Evolutionary conservation across 53 echinoderm and acorn worm genomes (phyloP), one percentile per base, ranked within the genome.

Genomic region (Holothuria leucospilota): DNA sequence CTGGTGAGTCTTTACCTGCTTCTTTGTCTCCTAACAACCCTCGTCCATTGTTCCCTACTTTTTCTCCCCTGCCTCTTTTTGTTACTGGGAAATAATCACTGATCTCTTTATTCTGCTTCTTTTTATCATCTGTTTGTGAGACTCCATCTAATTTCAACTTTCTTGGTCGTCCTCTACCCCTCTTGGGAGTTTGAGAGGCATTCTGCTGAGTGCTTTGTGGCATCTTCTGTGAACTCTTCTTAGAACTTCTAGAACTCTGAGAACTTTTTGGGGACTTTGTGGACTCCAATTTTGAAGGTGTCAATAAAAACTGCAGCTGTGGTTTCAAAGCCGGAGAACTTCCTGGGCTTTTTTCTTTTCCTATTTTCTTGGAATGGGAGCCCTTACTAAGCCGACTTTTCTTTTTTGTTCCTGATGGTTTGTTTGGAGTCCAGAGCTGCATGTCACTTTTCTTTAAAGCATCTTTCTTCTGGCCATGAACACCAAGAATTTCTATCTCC

Each of bases 61-160:
- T 56, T 15, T 18, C 56, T 56, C 56, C 56, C 16, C 5, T 56
- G 56, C 18, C 56, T 56, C 56, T 56, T 16, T 56, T 56, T 5
- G 56, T 18, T 56, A 56, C 56, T 56, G 23, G 40, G 23, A 72
- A 20, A 46, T 75, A 21, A 49, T 75, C 75, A 40, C 49, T 11
- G 28, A 49, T 75, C 75, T 52, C 52, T 75, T 75, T 12, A 72
- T 16, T 39, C 29, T 72, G 41, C 70, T 70, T 70, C 52, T n/a
- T n/a, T 75, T 27, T 75, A 26, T 14, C 21, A 21, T 71, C 12
- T 2, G 28, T 20, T 13, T 49, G 49, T 13, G 18, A 2, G 15
- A 51, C 75, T n/a, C 52, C 75, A 21, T 42, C n/a, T 75, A 75
- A 23, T 39, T 75, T 75, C n/a, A 75, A 49, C 40, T 75, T 75